Conservation (phyloP, 2,797 vertebrate genomes). For the Betta splendens region DNA sequence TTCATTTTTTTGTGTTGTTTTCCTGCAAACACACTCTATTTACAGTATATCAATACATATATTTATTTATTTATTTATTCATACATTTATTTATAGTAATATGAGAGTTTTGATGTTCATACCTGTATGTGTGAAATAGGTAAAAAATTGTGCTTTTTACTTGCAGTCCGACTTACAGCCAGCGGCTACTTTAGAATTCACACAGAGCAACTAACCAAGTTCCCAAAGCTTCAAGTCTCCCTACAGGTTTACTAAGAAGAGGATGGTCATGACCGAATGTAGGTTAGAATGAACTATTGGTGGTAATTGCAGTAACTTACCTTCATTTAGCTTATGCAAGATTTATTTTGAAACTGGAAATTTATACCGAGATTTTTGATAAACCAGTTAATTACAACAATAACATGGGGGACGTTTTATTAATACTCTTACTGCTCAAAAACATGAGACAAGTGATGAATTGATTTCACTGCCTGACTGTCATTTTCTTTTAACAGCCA, state of each 20-base stretch:
- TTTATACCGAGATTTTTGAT: no score
- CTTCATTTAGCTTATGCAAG: no score
- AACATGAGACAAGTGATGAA: no score
- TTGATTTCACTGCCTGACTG: not conserved
- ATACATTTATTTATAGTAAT: no score
- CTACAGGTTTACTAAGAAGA: not conserved
- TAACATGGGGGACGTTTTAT: no score
- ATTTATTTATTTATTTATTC: no score
- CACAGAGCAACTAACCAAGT: not conserved
- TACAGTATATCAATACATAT: no score
- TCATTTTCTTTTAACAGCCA: not conserved
- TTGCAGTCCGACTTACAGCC: not conserved
- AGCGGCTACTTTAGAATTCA: conserved; percentile 5
- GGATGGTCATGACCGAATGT: not conserved
- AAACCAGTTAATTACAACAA: no score
- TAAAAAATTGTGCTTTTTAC: not conserved
- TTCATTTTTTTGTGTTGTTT: no score
- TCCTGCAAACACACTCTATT: no score
- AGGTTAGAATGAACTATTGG: not conserved
- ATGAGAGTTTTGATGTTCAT: not conserved
- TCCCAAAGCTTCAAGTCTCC: not conserved
- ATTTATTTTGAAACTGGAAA: not conserved
- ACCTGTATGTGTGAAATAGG: no score
- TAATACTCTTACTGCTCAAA: no score
- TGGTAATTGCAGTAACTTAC: not conserved